These are phyloP conservation scores for Enteromius argenteus DNA, from an alignment of 2,797 vertebrate species.

Conservation along the genomic window DNA sequence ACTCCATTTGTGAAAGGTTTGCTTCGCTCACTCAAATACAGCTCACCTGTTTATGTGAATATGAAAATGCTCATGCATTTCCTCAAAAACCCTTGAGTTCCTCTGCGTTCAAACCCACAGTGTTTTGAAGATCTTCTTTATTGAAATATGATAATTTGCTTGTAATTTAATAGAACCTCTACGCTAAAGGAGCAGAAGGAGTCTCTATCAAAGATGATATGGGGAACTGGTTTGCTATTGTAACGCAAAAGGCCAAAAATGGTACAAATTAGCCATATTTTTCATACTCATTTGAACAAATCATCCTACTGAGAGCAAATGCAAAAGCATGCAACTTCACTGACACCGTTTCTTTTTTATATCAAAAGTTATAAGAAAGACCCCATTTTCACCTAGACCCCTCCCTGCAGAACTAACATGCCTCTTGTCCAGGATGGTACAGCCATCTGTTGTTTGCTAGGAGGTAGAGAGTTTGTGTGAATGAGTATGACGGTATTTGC, in stretches of 20 bases:
- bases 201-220: background rate
- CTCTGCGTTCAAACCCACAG: background rate
- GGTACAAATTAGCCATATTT: background rate
- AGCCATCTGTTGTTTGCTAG: slow-evolving; percentile 86
- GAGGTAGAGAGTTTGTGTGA: slow-evolving; percentile 68
- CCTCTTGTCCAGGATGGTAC: slow-evolving; percentile 76
- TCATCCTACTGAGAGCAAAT: background rate
- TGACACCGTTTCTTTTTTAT: background rate
- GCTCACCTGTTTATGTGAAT: slow-evolving; percentile 7
- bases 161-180: background rate
- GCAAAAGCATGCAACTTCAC: slow-evolving; percentile 8
- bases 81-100: background rate
- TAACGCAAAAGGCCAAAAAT: background rate
- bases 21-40: slow-evolving; percentile 10
- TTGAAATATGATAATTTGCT: background rate
- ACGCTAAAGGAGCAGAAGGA: background rate
- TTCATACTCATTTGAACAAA: background rate
- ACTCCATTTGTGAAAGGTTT: slow-evolving; percentile 12
- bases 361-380: slow-evolving; percentile 58
- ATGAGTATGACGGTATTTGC: slow-evolving; percentile 52
- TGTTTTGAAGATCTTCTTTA: background rate
- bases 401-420: slow-evolving; percentile 71
- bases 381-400: slow-evolving; percentile 60
- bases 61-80: slow-evolving; percentile 10
- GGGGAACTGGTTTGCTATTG: background rate